Evolutionary conservation across 2,888 invertebrate species (phyloP).

Genomic region (Parascotia fuliginaria): DNA sequence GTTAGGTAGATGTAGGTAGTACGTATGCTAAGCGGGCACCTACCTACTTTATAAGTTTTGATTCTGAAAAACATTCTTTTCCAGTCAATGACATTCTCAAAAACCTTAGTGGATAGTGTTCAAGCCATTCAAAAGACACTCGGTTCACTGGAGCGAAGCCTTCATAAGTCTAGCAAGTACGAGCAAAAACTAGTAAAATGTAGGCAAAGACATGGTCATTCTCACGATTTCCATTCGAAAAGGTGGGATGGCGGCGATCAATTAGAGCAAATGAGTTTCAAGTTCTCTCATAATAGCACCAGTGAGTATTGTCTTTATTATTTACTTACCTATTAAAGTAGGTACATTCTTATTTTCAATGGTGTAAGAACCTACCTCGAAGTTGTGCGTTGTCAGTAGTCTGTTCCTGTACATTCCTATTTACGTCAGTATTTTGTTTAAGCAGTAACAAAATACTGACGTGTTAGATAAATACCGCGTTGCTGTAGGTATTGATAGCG

Average conservation of each 20-base stretch:
- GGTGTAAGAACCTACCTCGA: too few species aligned
- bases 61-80: background rate
- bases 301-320: too few species aligned
- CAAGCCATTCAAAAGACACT: slow-evolving; percentile 65
- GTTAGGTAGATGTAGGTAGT: too few species aligned
- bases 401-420: too few species aligned
- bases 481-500: too few species aligned
- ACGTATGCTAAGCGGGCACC: too few species aligned
- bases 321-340: too few species aligned
- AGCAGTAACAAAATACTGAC: too few species aligned
- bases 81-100: slow-evolving; percentile 45
- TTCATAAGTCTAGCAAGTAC: slow-evolving; percentile 64
- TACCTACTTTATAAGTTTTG: background rate
- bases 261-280: slow-evolving; percentile 42
- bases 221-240: slow-evolving; percentile 47
- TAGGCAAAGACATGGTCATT: slow-evolving; percentile 59
- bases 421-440: too few species aligned
- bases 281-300: slow-evolving; percentile 25
- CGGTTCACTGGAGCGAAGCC: slow-evolving; percentile 59
- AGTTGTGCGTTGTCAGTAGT: too few species aligned
- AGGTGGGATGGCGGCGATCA: slow-evolving; percentile 54
- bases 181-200: slow-evolving; percentile 64
- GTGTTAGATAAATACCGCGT: too few species aligned
- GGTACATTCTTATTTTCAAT: too few species aligned
- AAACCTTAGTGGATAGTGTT: slow-evolving; percentile 61